Percentiles rank a stretch among this genome's conserved stretches.
Conservation (phyloP, 2,797 vertebrate species). For the Sebastes minor region DNA sequence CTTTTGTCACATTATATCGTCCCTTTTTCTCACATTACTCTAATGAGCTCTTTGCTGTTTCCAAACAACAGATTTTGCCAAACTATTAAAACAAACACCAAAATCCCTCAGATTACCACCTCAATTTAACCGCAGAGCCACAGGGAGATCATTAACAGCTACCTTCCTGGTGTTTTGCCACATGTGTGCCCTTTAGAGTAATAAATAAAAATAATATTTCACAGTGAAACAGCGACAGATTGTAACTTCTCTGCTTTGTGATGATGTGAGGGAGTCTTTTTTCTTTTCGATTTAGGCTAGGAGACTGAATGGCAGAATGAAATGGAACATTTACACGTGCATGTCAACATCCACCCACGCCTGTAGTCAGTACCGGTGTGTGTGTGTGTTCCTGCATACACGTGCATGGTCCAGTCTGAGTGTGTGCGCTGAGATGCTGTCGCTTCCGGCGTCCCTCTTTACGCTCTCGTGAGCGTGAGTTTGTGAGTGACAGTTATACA, state of each 20-base stretch:
- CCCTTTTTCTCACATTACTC: neutral
- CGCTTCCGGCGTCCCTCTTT: constrained; percentile 41
- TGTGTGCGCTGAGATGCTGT: constrained; percentile 41
- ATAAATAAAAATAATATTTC: constrained; percentile 39
- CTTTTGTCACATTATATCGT: neutral
- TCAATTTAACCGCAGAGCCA: neutral
- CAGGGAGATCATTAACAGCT: constrained; percentile 16
- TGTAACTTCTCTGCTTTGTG: constrained; percentile 47
- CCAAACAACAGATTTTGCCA: constrained; percentile 12
- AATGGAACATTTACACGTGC: constrained; percentile 53
- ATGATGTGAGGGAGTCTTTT: constrained; percentile 59
- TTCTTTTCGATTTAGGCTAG: constrained; percentile 53
- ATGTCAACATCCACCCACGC: constrained; percentile 58
- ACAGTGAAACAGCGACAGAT: constrained; percentile 28
- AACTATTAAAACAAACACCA: neutral
- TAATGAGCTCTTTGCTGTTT: neutral
- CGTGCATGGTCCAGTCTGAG: neutral
- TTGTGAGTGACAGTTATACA: constrained; percentile 78
- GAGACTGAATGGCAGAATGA: constrained; percentile 58
- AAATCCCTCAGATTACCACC: neutral
- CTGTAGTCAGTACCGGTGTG: constrained; percentile 9
- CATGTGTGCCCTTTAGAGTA: constrained; percentile 8
- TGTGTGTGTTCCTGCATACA: neutral
- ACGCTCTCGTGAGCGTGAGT: constrained; percentile 34
- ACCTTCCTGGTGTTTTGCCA: neutral